Evolutionary conservation across 2,113 vertebrate species (phyloP), one percentile per base, ranked within the genome.

Genomic region (Spea multiplicata): DNA sequence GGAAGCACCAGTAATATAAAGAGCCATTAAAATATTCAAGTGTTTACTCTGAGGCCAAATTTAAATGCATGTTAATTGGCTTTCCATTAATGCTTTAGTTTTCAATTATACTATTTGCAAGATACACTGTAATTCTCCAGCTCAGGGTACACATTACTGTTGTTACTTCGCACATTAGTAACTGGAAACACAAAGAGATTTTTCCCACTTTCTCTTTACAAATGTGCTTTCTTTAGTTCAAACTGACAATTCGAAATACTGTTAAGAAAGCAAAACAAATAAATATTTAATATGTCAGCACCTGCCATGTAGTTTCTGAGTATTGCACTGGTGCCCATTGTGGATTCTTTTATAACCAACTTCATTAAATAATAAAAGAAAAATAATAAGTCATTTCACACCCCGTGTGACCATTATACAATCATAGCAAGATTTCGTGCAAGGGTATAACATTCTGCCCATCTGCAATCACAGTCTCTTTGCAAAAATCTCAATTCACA

Each of bases 401-500:
- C 92, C 87, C 91, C 90, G 86, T 90, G 89, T 88, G 89, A 91
- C 90, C 91, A 92, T 91, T 91, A 89, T 87, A 88, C 87, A 90
- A 90, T 93, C 91, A 92, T 91, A 91, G 90, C 88, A 90, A 90
- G 91, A 93, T 91, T 92, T 92, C 91, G 93, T 92, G 89, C 89
- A 91, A 91, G 90, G 91, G 89, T 91, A 91, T 90, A 91, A 92
- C 91, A 94, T 90, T 92, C 90, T 90, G 91, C 90, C 92, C 91
- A 89, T 91, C 92, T 92, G 91, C 91, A 92, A 92, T 93, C 91
- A 90, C 92, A 92, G 92, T 90, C 93, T 93, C 90, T 93, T 94
- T 93, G 91, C 93, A 93, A 93, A 93, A 94, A 94, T 93, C 93
- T 92, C 89, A 94, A 93, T 95, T 96, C 94, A 93, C 94, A 94